These are phyloP conservation scores for Chelmon rostratus DNA, from an alignment of 2,797 vertebrate genomes.

Conservation along the genomic window DNA sequence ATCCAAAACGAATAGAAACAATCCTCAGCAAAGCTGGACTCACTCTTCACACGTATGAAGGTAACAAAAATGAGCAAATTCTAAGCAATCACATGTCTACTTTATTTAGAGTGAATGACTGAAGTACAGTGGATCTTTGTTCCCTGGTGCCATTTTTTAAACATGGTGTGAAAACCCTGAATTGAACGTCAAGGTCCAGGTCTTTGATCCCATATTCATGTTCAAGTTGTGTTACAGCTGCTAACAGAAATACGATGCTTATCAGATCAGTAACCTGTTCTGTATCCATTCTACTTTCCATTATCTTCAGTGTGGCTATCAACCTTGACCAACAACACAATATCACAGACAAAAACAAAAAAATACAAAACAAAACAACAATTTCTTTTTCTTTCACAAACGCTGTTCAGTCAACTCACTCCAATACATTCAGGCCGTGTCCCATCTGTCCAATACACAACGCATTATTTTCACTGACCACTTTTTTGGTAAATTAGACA, in stretches of 20 bases:
- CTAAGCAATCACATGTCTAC: not conserved
- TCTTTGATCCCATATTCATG: not conserved
- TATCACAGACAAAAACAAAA: slow-evolving; percentile 8
- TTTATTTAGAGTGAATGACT: not conserved
- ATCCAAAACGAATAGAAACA: slow-evolving; percentile 4
- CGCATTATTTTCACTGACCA: no score
- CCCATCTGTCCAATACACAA: no score
- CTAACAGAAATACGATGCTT: not conserved
- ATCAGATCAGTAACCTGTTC: not conserved
- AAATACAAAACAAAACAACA: not conserved
- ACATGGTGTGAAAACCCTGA: not conserved
- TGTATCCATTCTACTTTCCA: not conserved
- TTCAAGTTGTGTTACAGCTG: not conserved
- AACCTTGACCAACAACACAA: not conserved
- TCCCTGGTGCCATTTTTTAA: not conserved
- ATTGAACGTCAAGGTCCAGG: not conserved
- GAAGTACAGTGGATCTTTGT: not conserved
- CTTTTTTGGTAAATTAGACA: no score
- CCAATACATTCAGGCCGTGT: not conserved
- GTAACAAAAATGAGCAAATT: not conserved
- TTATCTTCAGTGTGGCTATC: not conserved
- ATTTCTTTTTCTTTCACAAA: not conserved
- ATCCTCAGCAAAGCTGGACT: not conserved
- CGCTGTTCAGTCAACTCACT: not conserved
- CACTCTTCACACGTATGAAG: not conserved